phyloP scores from a whole-genome alignment of 2,888 invertebrate genomes.

The Stramonita haemastoma region DNA sequence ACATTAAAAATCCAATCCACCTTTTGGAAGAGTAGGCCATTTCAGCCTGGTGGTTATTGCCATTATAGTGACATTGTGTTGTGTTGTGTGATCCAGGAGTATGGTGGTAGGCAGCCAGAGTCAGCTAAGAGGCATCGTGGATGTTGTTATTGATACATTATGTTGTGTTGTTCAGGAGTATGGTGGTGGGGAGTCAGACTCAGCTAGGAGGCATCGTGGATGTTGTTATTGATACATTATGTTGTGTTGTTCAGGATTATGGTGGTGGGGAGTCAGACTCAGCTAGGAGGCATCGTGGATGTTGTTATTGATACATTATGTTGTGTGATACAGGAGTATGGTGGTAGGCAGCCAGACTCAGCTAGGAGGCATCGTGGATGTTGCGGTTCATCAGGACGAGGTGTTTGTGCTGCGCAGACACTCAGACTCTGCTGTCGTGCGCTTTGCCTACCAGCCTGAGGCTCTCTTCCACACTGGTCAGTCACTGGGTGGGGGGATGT shows the following conservation, averaged over 20 bases:
- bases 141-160: conserved; percentile 51
- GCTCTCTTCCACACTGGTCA: background rate
- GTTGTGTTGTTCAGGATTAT: conserved; percentile 76
- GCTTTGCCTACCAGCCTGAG: conserved; percentile 86
- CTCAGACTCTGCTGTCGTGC: conserved; percentile 83
- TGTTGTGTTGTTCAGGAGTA: conserved; percentile 70
- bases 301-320: conserved; percentile 48
- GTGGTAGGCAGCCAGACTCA: conserved; percentile 83
- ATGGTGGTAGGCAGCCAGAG: conserved; percentile 84
- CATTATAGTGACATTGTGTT: background rate
- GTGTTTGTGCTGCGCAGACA: conserved; percentile 84
- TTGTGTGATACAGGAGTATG: conserved; percentile 76
- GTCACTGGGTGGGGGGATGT: background rate
- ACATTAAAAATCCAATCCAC: no score
- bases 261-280: conserved; percentile 83
- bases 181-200: conserved; percentile 84
- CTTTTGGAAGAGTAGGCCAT: no score
- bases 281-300: conserved; percentile 78
- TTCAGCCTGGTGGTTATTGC: no score
- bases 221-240: conserved; percentile 49
- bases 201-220: conserved; percentile 78
- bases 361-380: conserved; percentile 77
- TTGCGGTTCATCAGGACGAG: conserved; percentile 77
- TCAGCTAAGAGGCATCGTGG: conserved; percentile 78
- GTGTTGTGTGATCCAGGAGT: conserved; percentile 65